Evolutionary conservation across 2,113 vertebrate species (phyloP), one percentile per base, ranked within the genome.

Genomic region (Elgaria multicarinata): DNA sequence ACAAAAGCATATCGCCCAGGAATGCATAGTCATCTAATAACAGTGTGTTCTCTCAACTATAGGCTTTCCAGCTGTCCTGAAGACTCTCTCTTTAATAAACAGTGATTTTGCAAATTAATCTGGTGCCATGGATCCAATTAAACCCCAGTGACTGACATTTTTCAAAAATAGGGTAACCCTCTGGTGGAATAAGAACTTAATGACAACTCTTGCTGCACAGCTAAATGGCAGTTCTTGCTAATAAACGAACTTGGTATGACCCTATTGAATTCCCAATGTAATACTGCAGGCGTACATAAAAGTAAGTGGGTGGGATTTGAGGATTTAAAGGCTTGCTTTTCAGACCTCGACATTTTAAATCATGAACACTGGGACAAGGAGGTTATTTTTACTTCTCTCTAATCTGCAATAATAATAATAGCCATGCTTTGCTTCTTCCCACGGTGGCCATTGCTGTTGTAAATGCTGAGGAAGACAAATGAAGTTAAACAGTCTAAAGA

Each of bases 101-200:
- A 89, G 82, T 78, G 44, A 89, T 85, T 89, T 67, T 89, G 24
- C 81, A 85, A 77, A 89, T 84, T 89, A 85, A 85, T 39, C 58
- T 76, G 72, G 44, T 77, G 81, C 46, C 82, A 67, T 44, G 26
- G 44, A 89, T 89, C 20, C 74, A 85, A 85, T 67, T 89, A 89
- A 89, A 84, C 82, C 82, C 81, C 33, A 8, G 46, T 55, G 64
- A 85, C 88, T 85, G 82, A 42, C 58, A 77, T 77, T 85, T 85
- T 77, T 83, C 6, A 84, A 76, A 89, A 78, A 85, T 42, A 77
- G 81, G 64, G 18, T 62, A 85, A 55, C 44, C 28, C 74, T 89
- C 74, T 78, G 50, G 62, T 85, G 81, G 42, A 85, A 77, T 89
- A 77, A 89, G 77, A 85, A 85, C n/a, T 66, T 78, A 85, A 89